Base-by-base conservation (phyloP, 2,888 invertebrate genomes). In the Lepidochitona cinerea region DNA sequence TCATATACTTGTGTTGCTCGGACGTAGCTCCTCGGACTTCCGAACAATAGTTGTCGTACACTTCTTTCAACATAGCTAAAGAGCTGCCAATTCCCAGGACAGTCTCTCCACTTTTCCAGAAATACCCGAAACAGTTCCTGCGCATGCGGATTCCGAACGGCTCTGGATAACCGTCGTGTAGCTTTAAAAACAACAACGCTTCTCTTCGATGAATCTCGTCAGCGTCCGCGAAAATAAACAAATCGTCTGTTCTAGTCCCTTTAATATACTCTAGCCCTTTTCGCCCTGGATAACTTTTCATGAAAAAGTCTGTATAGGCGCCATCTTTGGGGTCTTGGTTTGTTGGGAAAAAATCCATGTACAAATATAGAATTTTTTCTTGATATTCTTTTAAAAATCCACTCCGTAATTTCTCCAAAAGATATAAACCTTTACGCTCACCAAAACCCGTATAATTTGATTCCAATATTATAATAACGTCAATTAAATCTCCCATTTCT, bases 61-160 rank as follows among this genome's bases (percentile, higher is more conserved):
- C 66, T 33, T 14, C 33, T 66, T 66, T 26, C 5, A 66, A 33
- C 35, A 66, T 66, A 36, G 18, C 35, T 18, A 66, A n/a, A 2
- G 66, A 66, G 35, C 66, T 35, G 9, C 35, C 66, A 5, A 66
- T n/a, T 3, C 35, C 37, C 4, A 66, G 35, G 14, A 35, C 9
- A 36, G 9, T 66, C n/a, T 35, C 66, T 1, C 36, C 36, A 9
- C 14, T 32, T 12, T 26, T 92, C 94, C 94, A 94, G 84, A 93
- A 94, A 85, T 94, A 94, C 18, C 94, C 94, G 84, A 93, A 94
- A 0, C 94, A 93, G 4, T 93, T 93, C 93, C 94, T 94, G 78
- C 93, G 92, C 52, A 94, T 87, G 59, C 94, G 91, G 81, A 94
- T 93, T 52, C 91, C 91, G 32, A 93, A 91, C 0, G 93, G 93